Conservation (phyloP, 2,797 vertebrate species). For the Chiloscyllium punctatum region DNA sequence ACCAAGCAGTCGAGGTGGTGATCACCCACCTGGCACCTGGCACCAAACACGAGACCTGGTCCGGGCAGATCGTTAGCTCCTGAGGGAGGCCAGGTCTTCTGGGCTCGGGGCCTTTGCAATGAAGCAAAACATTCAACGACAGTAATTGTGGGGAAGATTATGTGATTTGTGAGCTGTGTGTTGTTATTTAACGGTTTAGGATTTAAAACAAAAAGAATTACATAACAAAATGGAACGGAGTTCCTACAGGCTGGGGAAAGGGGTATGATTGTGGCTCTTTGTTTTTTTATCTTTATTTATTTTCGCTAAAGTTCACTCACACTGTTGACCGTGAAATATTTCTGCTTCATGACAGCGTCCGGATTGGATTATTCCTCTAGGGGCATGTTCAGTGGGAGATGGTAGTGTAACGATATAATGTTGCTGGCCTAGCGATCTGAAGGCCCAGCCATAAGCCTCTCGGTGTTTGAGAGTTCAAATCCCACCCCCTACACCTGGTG, state of each 20-base stretch:
- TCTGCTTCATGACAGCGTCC: neutral
- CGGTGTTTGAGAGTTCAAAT: too few relatives aligned
- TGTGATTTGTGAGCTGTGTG: slow-evolving; percentile 28
- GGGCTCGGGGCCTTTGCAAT: neutral
- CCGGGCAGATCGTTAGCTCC: slow-evolving; percentile 88
- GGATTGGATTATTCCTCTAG: neutral
- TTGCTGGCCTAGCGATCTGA: too few relatives aligned
- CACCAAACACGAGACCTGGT: slow-evolving; percentile 96
- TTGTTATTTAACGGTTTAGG: neutral
- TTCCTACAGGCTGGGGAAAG: neutral
- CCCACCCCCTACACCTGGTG: too few relatives aligned
- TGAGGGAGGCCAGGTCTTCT: slow-evolving; percentile 52
- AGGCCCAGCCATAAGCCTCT: too few relatives aligned
- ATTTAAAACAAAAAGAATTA: slow-evolving; percentile 1
- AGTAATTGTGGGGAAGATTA: neutral
- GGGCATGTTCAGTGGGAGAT: neutral
- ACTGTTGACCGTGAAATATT: neutral
- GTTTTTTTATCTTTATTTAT: neutral
- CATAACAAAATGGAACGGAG: neutral
- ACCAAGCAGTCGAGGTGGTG: slow-evolving; percentile 95
- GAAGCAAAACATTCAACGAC: neutral
- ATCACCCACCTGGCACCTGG: slow-evolving; percentile 87
- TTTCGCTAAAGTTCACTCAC: neutral
- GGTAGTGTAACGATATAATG: too few relatives aligned
- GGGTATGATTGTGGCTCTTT: neutral